Evolutionary conservation across 2,888 invertebrate genomes (phyloP).

Genomic region (Ornithoptera priamus): DNA sequence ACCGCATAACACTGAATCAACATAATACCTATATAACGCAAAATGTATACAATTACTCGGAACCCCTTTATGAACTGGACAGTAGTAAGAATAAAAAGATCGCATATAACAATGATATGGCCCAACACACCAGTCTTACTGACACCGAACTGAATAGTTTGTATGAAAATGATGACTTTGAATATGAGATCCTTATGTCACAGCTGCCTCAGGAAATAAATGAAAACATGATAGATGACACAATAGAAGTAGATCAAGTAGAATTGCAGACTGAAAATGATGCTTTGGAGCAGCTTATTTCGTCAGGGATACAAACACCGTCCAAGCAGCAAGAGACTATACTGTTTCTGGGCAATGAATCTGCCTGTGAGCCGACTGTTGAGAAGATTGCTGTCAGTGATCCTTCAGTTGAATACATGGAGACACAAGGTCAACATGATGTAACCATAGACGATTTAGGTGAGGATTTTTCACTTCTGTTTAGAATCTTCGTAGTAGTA

Average conservation of each 20-base stretch:
- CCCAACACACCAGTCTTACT: constrained; percentile 33
- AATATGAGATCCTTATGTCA: constrained; percentile 60
- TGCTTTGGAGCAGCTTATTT: constrained; percentile 68
- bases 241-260: constrained; percentile 50
- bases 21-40: constrained; percentile 65
- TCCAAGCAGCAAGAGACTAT: constrained; percentile 67
- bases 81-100: constrained; percentile 48
- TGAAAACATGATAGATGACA: constrained; percentile 49
- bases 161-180: constrained; percentile 59
- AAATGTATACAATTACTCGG: constrained; percentile 60
- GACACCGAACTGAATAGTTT: constrained; percentile 33
- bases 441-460: constrained; percentile 50
- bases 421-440: constrained; percentile 44
- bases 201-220: constrained; percentile 59
- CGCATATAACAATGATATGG: constrained; percentile 36
- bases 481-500: no score
- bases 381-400: constrained; percentile 67
- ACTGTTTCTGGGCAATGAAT: constrained; percentile 59
- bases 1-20: constrained; percentile 57
- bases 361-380: constrained; percentile 62
- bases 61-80: constrained; percentile 47
- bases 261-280: constrained; percentile 53
- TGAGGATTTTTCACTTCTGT: not conserved
- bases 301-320: constrained; percentile 56
- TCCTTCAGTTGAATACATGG: constrained; percentile 51